Evolutionary conservation across 2,113 vertebrate genomes (phyloP).

Genomic region (Sinocyclocheilus grahami): DNA sequence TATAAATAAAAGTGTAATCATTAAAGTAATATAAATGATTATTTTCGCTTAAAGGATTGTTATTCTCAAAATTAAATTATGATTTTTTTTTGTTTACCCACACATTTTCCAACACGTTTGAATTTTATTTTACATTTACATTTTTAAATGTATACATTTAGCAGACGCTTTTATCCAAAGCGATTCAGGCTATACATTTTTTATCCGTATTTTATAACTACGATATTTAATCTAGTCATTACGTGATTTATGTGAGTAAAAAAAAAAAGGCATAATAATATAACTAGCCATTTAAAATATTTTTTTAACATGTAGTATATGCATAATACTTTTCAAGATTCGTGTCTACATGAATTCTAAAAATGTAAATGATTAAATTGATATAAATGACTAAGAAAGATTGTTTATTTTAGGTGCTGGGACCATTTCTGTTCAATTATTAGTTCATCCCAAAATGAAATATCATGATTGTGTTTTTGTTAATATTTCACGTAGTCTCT

Average conservation of each 20-base stretch:
- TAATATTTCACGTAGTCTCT: neutral
- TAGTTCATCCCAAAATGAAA: neutral
- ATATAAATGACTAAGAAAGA: neutral
- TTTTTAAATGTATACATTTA: too few relatives aligned
- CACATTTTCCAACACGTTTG: neutral
- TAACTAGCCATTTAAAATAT: neutral
- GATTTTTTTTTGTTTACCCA: neutral
- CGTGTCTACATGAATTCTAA: neutral
- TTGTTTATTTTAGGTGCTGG: neutral
- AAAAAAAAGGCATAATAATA: neutral
- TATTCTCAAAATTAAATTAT: neutral
- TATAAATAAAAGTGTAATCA: too few relatives aligned
- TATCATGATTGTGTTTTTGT: neutral
- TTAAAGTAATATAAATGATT: too few relatives aligned
- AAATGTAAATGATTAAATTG: neutral
- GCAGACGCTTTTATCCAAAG: too few relatives aligned
- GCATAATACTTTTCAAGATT: too few relatives aligned
- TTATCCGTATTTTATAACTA: too few relatives aligned
- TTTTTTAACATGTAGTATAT: neutral
- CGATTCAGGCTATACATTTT: too few relatives aligned
- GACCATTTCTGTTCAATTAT: neutral
- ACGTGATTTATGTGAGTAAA: too few relatives aligned
- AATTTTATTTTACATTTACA: neutral
- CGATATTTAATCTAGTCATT: too few relatives aligned
- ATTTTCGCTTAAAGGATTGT: neutral